Evolutionary conservation across 2,797 vertebrate genomes (phyloP).

Genomic region (Pipistrellus pipistrellus): DNA sequence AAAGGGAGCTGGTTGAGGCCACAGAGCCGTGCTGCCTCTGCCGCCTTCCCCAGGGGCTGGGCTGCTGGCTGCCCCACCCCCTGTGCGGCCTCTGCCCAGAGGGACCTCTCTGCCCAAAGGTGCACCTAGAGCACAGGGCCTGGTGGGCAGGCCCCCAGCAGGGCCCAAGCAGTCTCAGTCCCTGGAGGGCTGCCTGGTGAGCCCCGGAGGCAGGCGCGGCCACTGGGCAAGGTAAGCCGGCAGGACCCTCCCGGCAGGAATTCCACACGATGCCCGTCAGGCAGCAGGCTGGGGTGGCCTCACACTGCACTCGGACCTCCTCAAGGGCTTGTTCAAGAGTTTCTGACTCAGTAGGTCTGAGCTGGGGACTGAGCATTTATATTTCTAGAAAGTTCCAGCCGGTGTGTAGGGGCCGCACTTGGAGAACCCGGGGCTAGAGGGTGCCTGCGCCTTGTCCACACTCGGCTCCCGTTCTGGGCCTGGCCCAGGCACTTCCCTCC

Average conservation of each 20-base stretch:
- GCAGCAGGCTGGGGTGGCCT: not conserved
- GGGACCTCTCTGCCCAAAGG: accelerated
- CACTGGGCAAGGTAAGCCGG: accelerated
- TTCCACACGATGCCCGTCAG: accelerated
- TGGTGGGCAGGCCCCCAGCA: accelerated
- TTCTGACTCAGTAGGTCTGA: not conserved
- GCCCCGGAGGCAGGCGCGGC: too few relatives aligned
- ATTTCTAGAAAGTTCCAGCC: not conserved
- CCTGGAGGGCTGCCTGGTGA: not conserved
- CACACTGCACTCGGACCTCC: not conserved
- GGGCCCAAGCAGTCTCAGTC: not conserved
- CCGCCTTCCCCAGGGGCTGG: not conserved
- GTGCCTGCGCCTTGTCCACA: not conserved
- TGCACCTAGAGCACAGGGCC: not conserved
- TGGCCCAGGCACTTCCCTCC: not conserved
- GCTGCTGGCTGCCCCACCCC: not conserved
- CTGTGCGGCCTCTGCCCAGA: not conserved
- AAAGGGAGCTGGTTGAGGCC: not conserved
- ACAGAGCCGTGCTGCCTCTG: accelerated
- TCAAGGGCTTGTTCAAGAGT: too few relatives aligned
- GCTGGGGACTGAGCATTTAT: not conserved
- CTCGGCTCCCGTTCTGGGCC: not conserved
- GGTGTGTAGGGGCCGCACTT: not conserved
- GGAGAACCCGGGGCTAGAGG: not conserved
- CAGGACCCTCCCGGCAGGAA: not conserved